phyloP scores from a whole-genome alignment of 2,797 vertebrate species.

The Phoeniculus purpureus region DNA sequence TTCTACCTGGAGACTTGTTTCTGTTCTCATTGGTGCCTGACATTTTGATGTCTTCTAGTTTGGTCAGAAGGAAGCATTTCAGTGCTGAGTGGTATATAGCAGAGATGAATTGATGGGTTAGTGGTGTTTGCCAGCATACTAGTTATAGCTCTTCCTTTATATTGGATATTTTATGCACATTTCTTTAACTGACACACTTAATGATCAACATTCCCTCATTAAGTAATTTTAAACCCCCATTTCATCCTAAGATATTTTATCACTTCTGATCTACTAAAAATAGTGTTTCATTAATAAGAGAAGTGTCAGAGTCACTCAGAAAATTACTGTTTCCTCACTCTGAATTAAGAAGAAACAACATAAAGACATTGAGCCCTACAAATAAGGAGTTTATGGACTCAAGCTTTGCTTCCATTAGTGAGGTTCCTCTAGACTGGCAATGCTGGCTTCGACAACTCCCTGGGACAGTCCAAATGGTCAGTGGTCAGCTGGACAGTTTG shows the following conservation, averaged over 20 bases:
- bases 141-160: slow-evolving; percentile 37
- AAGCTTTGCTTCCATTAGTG: neutral
- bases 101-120: neutral
- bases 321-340: slow-evolving; percentile 36
- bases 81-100: neutral
- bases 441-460: neutral
- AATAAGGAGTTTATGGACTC: neutral
- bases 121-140: neutral
- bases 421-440: neutral
- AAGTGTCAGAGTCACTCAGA: slow-evolving; percentile 7
- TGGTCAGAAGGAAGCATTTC: neutral
- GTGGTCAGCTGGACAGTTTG: neutral
- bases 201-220: slow-evolving; percentile 46
- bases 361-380: neutral
- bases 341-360: slow-evolving; percentile 20
- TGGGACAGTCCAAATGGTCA: neutral
- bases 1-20: neutral
- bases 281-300: slow-evolving; percentile 30
- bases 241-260: slow-evolving; percentile 45
- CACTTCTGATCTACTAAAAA: slow-evolving; percentile 46
- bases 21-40: accelerated
- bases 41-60: neutral
- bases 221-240: slow-evolving; percentile 22
- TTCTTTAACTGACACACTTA: slow-evolving; percentile 45
- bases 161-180: slow-evolving; percentile 29